Base-by-base conservation (phyloP, 1,140 invertebrate genomes). In the Anastrepha obliqua region DNA sequence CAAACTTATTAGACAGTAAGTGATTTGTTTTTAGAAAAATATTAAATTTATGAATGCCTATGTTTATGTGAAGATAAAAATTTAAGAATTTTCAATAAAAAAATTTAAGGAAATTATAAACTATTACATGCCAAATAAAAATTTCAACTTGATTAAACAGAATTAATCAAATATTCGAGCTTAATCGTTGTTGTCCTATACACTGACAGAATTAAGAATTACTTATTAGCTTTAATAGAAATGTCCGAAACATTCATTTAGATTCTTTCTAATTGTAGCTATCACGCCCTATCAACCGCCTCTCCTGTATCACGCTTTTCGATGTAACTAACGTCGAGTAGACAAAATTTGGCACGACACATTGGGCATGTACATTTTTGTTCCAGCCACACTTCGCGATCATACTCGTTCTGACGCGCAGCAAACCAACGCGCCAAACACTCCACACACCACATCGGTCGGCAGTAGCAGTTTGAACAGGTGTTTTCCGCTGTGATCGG, bases 351-450 rank as follows among this genome's bases (percentile, higher is more conserved):
- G 59, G 97, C 96, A 89, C 98, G 94, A 91, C 98, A 99, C 87
- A 98, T 96, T 17, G 98, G 98, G 93, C 98, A 98, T 1, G 97
- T 96, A 92, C 97, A 97, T 92, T 96, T 97, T n/a, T 96, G 96
- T 44, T 95, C 95, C 62, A 98, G 94, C 98, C 98, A 99, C 0
- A 95, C 95, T 90, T 97, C 95, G 44, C 96, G 96, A 65, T 94
- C 93, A 60, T 95, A 94, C 89, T 96, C 95, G 90, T 97, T 96
- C 94, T 98, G 98, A 67, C 97, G 95, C 74, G 97, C 96, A 58
- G 97, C 97, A 94, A 97, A 98, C 98, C 98, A 98, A 93, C 96
- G 97, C 2, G 96, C 97, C 94, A 98, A 95, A 91, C 97, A 98
- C 88, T 97, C 95, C 9, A 96, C 93, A 94, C 98, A 98, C 98